A percentile compares a stretch with the other conserved stretches of the same genome.
phyloP scores from a whole-genome alignment of 2,797 vertebrate species.

The Moxostoma hubbsi region DNA sequence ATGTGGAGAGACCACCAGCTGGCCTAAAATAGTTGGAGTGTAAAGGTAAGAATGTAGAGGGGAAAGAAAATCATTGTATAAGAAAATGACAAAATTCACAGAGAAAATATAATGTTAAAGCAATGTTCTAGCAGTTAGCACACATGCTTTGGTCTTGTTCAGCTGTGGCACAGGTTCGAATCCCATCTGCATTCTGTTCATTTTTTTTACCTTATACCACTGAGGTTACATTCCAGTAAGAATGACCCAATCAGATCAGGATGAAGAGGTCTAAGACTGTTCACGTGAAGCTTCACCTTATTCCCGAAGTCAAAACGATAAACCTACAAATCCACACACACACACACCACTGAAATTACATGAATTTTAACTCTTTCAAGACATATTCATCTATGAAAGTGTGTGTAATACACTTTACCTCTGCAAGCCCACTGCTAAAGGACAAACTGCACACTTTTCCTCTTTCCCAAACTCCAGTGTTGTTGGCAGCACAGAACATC shows the following conservation, averaged over 20 bases:
- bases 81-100: not conserved
- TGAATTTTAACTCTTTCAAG: too few relatives aligned
- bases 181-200: not conserved
- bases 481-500: constrained; percentile 84
- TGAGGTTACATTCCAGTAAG: constrained; percentile 85
- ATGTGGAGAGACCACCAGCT: constrained; percentile 84
- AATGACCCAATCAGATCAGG: constrained; percentile 75
- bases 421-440: constrained; percentile 68
- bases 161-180: not conserved
- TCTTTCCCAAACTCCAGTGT: constrained; percentile 84
- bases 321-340: constrained; percentile 75
- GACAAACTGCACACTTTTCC: constrained; percentile 78
- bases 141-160: not conserved
- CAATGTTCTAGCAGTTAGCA: not conserved
- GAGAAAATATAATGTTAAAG: not conserved
- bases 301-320: constrained; percentile 87
- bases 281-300: constrained; percentile 72
- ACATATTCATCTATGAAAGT: too few relatives aligned
- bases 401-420: constrained; percentile 72
- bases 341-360: not conserved
- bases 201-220: constrained; percentile 83
- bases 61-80: not conserved
- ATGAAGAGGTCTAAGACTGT: constrained; percentile 80
- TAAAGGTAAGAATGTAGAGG: not conserved
- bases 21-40: constrained; percentile 76